A percentile compares a stretch with the other conserved stretches of the same genome.
Conservation (phyloP, 1,140 invertebrate genomes). For the Leptopilina boulardi region DNA sequence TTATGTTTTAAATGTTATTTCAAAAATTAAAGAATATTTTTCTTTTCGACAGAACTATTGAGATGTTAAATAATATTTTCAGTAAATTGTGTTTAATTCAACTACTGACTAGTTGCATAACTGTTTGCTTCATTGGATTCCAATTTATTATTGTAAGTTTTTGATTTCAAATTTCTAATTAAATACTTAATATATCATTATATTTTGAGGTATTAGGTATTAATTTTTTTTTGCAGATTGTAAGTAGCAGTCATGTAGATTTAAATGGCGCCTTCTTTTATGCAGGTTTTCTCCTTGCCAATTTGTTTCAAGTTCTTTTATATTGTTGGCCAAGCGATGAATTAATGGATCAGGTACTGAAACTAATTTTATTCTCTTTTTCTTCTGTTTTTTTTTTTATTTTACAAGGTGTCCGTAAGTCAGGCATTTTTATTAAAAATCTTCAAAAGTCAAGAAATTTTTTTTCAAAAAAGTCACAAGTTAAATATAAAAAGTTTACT, state of each 20-base stretch:
- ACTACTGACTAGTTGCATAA: not conserved
- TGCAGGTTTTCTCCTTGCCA: not conserved
- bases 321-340: slow-evolving; percentile 3
- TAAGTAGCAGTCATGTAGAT: not conserved
- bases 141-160: slow-evolving; percentile 3
- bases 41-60: not conserved
- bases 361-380: not conserved
- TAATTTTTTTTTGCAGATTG: not conserved
- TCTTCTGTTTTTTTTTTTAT: not conserved
- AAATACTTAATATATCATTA: not conserved
- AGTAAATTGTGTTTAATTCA: not conserved
- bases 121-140: not conserved
- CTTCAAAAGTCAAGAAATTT: too few species aligned
- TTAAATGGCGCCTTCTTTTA: not conserved
- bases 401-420: not conserved
- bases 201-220: too few species aligned
- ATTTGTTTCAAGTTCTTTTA: not conserved
- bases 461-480: not conserved
- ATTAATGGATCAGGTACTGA: not conserved
- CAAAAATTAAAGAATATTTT: not conserved
- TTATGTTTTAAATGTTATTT: not conserved
- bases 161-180: not conserved
- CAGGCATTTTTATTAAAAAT: too few species aligned
- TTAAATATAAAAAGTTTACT: too few species aligned
- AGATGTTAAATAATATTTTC: not conserved